Evolutionary conservation across 1,140 invertebrate species (phyloP), one percentile per base, ranked within the genome.

Genomic region (Aphelenchoides fujianensis): DNA sequence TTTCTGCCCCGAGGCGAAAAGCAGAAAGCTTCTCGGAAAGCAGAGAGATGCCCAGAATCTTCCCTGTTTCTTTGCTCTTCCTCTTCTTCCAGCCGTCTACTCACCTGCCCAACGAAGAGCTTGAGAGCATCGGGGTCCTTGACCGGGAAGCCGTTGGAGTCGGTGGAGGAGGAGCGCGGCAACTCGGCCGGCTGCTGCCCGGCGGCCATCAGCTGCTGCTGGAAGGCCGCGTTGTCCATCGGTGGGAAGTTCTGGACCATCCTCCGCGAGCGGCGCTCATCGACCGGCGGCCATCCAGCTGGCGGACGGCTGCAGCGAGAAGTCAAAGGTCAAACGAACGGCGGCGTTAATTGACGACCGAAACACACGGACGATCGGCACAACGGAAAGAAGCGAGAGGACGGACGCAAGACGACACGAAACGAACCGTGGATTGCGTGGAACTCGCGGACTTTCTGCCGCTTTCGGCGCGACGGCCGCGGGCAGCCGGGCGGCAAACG

Each of bases 121-220:
- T 83, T 83, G 12, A 83, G 72, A 19, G 82, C 74, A 71, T 83
- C 82, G 2, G 68, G 41, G 70, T 83, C 82, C 63, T 83, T 83
- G 2, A 83, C 83, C 19, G 82, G 82, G 64, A 83, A 83, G 27
- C 82, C 82, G 61, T 84, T 84, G 34, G 74, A 78, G 57, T 83
- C 82, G 5, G 82, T 83, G 7, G 76, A 80, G 0, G 82, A 74
- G 31, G 77, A 61, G 3, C 70, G 53, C 16, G 16, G 57, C 53
- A n/a, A 53, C 41, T 61, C 16, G 12, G 16, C 41, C 12, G 9
- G 16, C 53, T n/a, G 57, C 19, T n/a, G 41, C 12, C 16, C 9
- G 16, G 41, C 16, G 16, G 16, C 41, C 12, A 61, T 12, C 53
- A 61, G 57, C 16, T 61, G 57, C 53, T 48, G 41, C 23, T 48